Evolutionary conservation across 2,888 invertebrate genomes (phyloP).

Genomic region (Dendrolimus pini): DNA sequence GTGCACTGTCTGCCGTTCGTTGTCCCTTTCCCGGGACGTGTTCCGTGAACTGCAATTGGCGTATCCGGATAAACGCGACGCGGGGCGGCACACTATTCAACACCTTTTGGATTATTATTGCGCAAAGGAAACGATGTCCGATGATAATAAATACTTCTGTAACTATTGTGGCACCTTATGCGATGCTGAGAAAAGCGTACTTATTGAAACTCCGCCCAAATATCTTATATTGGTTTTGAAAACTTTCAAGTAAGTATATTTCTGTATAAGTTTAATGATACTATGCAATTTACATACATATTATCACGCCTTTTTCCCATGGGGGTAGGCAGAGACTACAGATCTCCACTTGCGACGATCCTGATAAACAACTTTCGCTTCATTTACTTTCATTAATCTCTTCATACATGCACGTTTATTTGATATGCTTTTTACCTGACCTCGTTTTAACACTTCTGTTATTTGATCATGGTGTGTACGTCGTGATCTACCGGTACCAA

Average conservation of each 20-base stretch:
- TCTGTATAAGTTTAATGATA: constrained; percentile 6
- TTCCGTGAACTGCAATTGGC: constrained; percentile 89
- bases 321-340: no score
- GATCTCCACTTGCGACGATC: no score
- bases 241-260: constrained; percentile 78
- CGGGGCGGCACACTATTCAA: constrained; percentile 80
- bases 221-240: constrained; percentile 88
- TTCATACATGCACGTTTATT: no score
- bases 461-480: no score
- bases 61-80: constrained; percentile 78
- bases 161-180: constrained; percentile 83
- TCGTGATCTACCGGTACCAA: no score
- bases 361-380: constrained; percentile 1
- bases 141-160: constrained; percentile 89
- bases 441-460: no score
- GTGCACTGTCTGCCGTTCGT: constrained; percentile 83
- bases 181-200: constrained; percentile 80
- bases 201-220: constrained; percentile 83
- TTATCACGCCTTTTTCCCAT: no score
- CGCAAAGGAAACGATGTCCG: constrained; percentile 84
- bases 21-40: constrained; percentile 84
- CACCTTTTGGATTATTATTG: constrained; percentile 86
- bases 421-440: no score
- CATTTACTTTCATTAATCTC: constrained; percentile 1
- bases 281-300: not conserved